Evolutionary conservation across 1,140 invertebrate genomes (phyloP), one percentile per base, ranked within the genome.

Genomic region (Bombus pyrosoma): DNA sequence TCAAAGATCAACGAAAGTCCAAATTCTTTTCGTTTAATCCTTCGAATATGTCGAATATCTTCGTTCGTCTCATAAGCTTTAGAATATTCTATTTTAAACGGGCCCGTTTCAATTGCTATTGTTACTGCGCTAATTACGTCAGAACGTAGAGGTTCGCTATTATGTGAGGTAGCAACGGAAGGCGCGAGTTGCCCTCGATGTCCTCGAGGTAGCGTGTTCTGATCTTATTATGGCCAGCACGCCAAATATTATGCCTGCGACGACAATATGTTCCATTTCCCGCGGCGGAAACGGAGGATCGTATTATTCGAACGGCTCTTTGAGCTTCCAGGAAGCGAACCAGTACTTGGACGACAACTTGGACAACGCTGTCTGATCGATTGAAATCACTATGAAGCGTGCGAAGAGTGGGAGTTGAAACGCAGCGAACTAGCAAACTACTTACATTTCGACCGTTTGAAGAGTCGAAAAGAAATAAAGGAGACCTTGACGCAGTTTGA

Each of bases 171-270:
- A 43, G 71, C 39, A n/a, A 62, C 41, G 22, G 32, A 32, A 34
- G 25, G 10, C 47, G 74, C 32, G 9, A 76, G 32, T 28, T 76
- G 12, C 8, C 32, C 18, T 74, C 41, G 9, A 53, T 4, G 9
- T 73, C 71, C 39, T 41, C 39, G 25, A 15, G 8, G 28, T 28
- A 41, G 0, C 69, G 10, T 3, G 34, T 59, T 53, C 32, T 22
- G 25, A 34, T 53, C 73, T 75, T 75, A 39, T 59, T 53, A 53
- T 13, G 47, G 2, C 47, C 9, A 9, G 5, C 13, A 8, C 9
- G 22, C 57, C 57, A 59, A 77, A 62, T 77, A 77, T 62, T 59
- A 77, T 77, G 4, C 32, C 25, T 32, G 25, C 39, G 62, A 47
- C 39, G 9, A 22, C 15, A 47, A 41, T 32, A 62, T 6, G 57